phyloP scores from a whole-genome alignment of 2,888 invertebrate species.

The Endotricha flammealis region DNA sequence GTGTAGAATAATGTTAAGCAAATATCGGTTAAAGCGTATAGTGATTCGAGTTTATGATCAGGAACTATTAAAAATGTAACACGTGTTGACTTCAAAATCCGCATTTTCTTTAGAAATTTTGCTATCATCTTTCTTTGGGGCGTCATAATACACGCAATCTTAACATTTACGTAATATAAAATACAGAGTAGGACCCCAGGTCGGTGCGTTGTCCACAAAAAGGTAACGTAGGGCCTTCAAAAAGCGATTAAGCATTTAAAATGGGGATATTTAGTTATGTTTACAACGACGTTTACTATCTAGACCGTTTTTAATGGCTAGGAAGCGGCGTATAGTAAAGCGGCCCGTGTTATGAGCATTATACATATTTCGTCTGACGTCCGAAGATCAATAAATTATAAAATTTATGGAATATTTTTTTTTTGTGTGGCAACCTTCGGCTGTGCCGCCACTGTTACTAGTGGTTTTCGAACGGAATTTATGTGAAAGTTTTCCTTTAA shows the following conservation, averaged over 20 bases:
- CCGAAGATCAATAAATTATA: constrained; percentile 55
- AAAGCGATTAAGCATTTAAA: constrained; percentile 57
- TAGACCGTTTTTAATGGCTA: constrained; percentile 62
- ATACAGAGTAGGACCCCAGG: too few species aligned
- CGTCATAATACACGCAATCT: too few species aligned
- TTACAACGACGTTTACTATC: constrained; percentile 69
- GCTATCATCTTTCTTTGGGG: too few species aligned
- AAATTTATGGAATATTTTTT: constrained; percentile 62
- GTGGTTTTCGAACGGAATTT: neutral
- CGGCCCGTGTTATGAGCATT: constrained; percentile 39
- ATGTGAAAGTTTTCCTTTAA: too few species aligned
- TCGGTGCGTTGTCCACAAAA: constrained; percentile 16
- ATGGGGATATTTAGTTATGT: constrained; percentile 60
- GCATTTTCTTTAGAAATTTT: too few species aligned
- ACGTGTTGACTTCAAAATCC: too few species aligned
- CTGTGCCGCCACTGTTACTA: constrained; percentile 7
- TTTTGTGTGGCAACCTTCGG: constrained; percentile 44
- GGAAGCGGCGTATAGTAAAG: constrained; percentile 63
- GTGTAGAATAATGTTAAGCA: too few species aligned
- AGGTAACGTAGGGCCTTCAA: constrained; percentile 36
- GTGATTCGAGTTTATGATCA: too few species aligned
- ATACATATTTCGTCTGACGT: constrained; percentile 49
- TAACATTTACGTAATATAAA: too few species aligned
- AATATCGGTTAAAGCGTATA: too few species aligned
- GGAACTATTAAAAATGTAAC: too few species aligned